Evolutionary conservation across 1,140 invertebrate genomes (phyloP), one percentile per base, ranked within the genome.

Genomic region (Brachionus manjavacas): DNA sequence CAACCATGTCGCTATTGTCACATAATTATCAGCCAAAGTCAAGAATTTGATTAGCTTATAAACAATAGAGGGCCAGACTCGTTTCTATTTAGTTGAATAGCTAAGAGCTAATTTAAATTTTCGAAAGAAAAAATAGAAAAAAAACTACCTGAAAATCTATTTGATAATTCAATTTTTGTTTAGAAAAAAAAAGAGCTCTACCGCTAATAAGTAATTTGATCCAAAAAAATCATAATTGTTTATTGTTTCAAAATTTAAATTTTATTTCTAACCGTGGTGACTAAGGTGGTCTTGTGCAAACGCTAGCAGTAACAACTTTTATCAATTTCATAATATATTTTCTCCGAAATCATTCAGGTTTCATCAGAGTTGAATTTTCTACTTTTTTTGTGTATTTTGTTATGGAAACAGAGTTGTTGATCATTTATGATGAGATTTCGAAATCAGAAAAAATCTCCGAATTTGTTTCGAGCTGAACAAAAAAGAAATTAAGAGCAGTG

Each of bases 111-210:
- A 72, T 72, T 72, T 72, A 20, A 72, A 72, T 39, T 72, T 72
- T 41, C 39, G n/a, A 41, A 35, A 35, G 31, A 35, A 35, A 35
- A 35, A 35, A 35, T 35, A 35, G 31, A 35, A 35, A 35, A 35
- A 72, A 72, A 72, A 20, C 68, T 72, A 72, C 68, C 68, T 72
- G 68, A 72, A 72, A 72, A 72, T 72, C 68, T 72, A 72, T 72
- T 72, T 72, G 68, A 72, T 72, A 72, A 72, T 72, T 72, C 68
- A 72, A 72, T 72, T 72, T 72, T 72, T 72, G 68, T 72, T 72
- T 72, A 72, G 20, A 72, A 72, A 41, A 72, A 41, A 72, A 72
- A 72, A 72, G 39, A 72, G 66, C 66, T 68, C 25, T 68, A 68
- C 52, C 16, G 20, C 25, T 31, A 68, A 72, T 35, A 20, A 72